phyloP scores from a whole-genome alignment of 2,797 vertebrate genomes.

The Streptopelia turtur region DNA sequence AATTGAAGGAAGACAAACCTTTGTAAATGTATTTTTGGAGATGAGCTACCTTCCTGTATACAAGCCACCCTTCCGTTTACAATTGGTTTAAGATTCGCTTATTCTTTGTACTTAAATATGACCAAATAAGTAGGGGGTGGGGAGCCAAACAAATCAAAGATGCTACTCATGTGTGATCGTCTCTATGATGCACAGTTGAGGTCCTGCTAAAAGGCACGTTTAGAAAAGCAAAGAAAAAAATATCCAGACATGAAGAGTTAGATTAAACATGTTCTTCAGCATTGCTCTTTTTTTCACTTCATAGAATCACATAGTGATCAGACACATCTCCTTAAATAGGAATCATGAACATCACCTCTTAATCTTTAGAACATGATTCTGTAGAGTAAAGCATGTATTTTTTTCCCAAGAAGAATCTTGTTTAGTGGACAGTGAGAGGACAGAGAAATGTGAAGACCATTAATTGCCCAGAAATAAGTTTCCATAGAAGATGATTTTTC shows the following conservation, averaged over 20 bases:
- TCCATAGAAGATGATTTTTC: background rate
- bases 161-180: rapidly evolving
- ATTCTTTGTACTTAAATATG: background rate
- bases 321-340: rapidly evolving
- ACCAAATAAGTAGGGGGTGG: background rate
- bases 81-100: background rate
- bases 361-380: background rate
- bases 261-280: rapidly evolving
- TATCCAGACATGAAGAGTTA: background rate
- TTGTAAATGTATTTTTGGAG: background rate
- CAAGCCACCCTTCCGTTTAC: background rate
- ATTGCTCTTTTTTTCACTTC: background rate
- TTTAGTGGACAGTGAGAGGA: background rate
- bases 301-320: background rate
- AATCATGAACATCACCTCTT: background rate
- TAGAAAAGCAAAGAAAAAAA: background rate
- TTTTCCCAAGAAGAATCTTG: rapidly evolving
- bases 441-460: background rate
- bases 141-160: background rate
- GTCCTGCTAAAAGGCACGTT: background rate
- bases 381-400: background rate
- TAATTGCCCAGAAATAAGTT: background rate
- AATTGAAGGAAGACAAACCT: background rate
- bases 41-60: background rate
- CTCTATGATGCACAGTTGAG: too few relatives aligned